Evolutionary conservation across 2,888 invertebrate species (phyloP).

Genomic region (Salpingus planirostris): DNA sequence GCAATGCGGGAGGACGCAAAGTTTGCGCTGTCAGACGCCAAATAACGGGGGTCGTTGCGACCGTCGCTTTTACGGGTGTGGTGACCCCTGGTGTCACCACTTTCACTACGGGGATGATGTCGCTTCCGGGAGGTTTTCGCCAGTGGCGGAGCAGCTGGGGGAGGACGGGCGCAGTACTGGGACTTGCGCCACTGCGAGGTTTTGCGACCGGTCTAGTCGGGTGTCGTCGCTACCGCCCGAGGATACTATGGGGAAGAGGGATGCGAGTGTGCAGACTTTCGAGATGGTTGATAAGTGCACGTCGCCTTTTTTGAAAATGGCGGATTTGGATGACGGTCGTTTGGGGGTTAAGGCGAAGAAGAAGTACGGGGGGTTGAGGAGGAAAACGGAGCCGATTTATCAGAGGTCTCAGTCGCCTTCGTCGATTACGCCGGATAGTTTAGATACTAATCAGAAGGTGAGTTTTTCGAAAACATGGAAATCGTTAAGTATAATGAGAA

Average conservation of each 20-base stretch:
- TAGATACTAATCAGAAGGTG: constrained; percentile 27
- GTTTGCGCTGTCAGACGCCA: constrained; percentile 40
- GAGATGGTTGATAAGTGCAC: constrained; percentile 42
- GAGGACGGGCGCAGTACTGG: constrained; percentile 33
- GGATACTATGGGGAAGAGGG: constrained; percentile 34
- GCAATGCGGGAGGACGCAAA: constrained; percentile 37
- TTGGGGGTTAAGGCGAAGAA: constrained; percentile 16
- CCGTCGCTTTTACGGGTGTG: constrained; percentile 35
- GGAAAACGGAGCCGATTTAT: constrained; percentile 29
- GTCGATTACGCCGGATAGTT: constrained; percentile 35
- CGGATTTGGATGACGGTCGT: constrained; percentile 15
- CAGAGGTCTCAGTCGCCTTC: constrained; percentile 26
- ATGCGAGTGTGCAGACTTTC: constrained; percentile 48
- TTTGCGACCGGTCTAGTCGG: constrained; percentile 16
- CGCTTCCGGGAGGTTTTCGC: constrained; percentile 29
- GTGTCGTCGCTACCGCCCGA: constrained; percentile 16
- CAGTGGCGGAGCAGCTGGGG: constrained; percentile 40
- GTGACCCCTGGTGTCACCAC: constrained; percentile 44
- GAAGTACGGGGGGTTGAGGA: constrained; percentile 19
- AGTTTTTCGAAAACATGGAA: not conserved
- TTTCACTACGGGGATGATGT: constrained; percentile 28
- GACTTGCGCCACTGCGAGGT: not conserved
- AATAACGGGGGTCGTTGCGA: constrained; percentile 27
- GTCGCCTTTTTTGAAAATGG: constrained; percentile 33
- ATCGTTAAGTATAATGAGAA: not conserved